These are phyloP conservation scores for Geococcyx californianus DNA, from an alignment of 2,113 vertebrate species.

Conservation along the genomic window DNA sequence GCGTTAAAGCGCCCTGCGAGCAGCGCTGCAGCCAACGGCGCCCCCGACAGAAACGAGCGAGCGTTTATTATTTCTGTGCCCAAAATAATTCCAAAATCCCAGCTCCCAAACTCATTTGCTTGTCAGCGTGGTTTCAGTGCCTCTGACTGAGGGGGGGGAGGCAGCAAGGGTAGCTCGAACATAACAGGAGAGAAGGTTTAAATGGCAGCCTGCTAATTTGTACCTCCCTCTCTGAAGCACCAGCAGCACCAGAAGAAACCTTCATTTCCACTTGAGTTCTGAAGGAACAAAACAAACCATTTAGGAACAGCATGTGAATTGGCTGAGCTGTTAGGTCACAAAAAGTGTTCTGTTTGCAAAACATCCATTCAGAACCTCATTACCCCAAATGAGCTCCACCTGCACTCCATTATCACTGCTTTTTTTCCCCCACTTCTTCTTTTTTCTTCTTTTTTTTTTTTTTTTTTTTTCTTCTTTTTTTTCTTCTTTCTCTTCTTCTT, in stretches of 20 bases:
- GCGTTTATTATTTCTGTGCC: background rate
- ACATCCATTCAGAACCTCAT: slow-evolving; percentile 4
- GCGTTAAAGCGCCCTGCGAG: background rate
- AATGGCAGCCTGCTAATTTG: background rate
- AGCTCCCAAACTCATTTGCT: background rate
- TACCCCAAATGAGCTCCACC: slow-evolving; percentile 41
- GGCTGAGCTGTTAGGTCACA: slow-evolving; percentile 2
- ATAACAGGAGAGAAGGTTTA: background rate
- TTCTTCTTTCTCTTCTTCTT: too few species aligned
- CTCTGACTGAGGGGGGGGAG: background rate
- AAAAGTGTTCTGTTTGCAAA: slow-evolving; percentile 2
- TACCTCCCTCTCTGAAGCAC: background rate
- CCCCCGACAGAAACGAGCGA: background rate
- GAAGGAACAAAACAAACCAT: slow-evolving; percentile 18
- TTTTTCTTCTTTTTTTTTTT: too few species aligned
- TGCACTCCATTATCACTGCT: background rate
- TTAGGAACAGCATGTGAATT: slow-evolving; percentile 29
- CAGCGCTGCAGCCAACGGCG: background rate
- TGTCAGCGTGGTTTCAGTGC: background rate
- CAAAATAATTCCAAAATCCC: background rate
- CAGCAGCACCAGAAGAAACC: slow-evolving; percentile 1
- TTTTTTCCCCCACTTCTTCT: background rate
- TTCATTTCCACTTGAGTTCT: slow-evolving; percentile 15
- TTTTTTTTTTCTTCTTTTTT: too few species aligned
- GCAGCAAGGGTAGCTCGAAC: background rate